Percentiles rank a stretch among this genome's conserved stretches.
phyloP scores from a whole-genome alignment of 2,113 vertebrate species.

The Pedetes capensis region DNA sequence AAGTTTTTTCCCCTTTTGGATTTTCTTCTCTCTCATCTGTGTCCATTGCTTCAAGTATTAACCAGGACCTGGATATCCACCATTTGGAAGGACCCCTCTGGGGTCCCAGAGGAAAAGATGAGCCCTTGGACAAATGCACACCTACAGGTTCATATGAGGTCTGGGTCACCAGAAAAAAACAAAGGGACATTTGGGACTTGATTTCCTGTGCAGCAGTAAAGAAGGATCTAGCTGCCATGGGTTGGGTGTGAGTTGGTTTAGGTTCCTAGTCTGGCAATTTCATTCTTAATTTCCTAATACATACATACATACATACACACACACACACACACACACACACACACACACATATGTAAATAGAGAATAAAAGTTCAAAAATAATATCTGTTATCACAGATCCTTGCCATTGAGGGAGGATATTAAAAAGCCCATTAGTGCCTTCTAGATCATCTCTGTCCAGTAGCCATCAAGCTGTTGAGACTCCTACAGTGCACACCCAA shows the following conservation, averaged over 20 bases:
- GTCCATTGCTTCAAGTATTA: neutral
- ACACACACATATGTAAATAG: neutral
- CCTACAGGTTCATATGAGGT: no score
- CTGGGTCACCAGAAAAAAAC: no score
- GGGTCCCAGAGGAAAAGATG: neutral
- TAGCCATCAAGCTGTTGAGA: neutral
- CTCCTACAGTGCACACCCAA: neutral
- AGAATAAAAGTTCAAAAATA: neutral
- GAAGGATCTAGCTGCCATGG: no score
- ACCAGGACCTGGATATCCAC: no score
- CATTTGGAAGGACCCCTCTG: neutral
- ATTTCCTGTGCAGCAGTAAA: no score
- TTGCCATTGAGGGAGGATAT: neutral
- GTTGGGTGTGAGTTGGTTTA: no score
- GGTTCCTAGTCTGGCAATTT: no score
- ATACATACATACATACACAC: no score
- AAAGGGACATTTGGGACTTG: no score
- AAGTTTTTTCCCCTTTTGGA: neutral
- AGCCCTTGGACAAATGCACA: no score
- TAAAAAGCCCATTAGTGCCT: neutral
- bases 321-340: no score
- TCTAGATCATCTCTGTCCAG: neutral
- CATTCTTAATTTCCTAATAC: neutral
- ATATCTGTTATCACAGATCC: neutral
- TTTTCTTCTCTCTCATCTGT: neutral